Base-by-base conservation (phyloP, 2,888 invertebrate species). In the Dolichomitus sp. region DNA sequence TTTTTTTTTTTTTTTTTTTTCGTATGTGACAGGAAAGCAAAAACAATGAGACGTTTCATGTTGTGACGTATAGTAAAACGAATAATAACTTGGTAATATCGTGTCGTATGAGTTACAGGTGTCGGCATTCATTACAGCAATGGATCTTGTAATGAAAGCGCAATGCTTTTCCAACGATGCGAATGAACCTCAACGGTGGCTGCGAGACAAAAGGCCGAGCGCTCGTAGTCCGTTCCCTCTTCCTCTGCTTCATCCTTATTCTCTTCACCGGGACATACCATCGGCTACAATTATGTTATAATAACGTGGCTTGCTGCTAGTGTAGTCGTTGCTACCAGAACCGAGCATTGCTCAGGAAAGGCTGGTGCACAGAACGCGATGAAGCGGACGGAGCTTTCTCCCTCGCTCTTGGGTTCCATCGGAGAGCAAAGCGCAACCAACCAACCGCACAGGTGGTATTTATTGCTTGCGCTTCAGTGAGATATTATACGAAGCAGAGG, bases 281-380 rank as follows among this genome's bases (percentile, higher is more conserved):
- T 84, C 84, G 83, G 85, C 80, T 83, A 86, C 86, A 87, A 89
- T 90, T 89, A 87, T 85, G 85, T 88, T 86, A 85, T 86, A 89
- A 89, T 89, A 88, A 88, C 88, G 82, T 84, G 59, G 87, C 81
- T 68, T 74, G 74, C 78, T 77, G 52, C 61, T 40, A 33, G 59
- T 14, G 61, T n/a, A 59, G 45, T 48, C 59, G 27, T 61, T 37
- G 80, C 83, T 81, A 85, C 74, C 81, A 75, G 84, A 42, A 63
- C 14, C 65, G 30, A 27, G 50, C 33, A 52, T 45, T 54, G 52
- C 52, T 6, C 57, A 14, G 57, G 57, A 42, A 33, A 37, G 37
- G 27, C 45, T 33, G 40, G 9, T 14, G 42, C 45, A 19, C 27
- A 37, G 33, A 69, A 42, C 17, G n/a, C 63, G 70, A 45, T 45